phyloP scores from a whole-genome alignment of 1,140 invertebrate species.

The Eubasilissa regina region DNA sequence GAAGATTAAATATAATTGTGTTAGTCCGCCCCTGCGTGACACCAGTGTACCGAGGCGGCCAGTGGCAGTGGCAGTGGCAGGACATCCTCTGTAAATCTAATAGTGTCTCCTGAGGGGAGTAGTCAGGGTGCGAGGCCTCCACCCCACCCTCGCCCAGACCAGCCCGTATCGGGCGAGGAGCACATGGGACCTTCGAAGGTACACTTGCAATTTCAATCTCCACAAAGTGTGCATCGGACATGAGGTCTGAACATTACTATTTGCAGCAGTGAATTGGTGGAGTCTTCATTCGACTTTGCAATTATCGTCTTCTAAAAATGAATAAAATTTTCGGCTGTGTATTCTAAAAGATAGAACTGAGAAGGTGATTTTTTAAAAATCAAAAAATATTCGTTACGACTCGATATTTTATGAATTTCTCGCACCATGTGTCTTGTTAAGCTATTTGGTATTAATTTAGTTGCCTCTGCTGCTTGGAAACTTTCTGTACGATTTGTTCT shows the following conservation, averaged over 20 bases:
- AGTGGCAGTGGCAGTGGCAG: slow-evolving; percentile 18
- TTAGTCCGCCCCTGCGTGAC: slow-evolving; percentile 35
- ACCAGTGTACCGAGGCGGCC: slow-evolving; percentile 46
- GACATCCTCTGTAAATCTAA: slow-evolving; percentile 58
- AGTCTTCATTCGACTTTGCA: no score
- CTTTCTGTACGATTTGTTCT: no score
- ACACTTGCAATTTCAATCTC: slow-evolving; percentile 27
- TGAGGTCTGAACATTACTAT: slow-evolving; percentile 23
- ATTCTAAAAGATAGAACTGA: no score
- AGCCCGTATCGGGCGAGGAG: not conserved
- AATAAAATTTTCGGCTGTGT: no score
- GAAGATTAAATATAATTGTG: not conserved
- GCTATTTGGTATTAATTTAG: no score
- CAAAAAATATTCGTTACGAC: no score
- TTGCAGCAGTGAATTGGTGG: slow-evolving; percentile 8
- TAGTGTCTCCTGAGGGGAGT: slow-evolving; percentile 41
- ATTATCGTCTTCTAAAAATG: no score
- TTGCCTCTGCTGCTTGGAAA: no score
- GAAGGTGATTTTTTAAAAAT: no score
- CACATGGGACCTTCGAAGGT: slow-evolving; percentile 24
- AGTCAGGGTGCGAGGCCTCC: not conserved
- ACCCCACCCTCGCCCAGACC: not conserved
- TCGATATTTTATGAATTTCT: no score
- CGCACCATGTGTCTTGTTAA: no score
- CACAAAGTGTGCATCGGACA: slow-evolving; percentile 34